phyloP scores from a whole-genome alignment of 2,888 invertebrate genomes.

The Buathra laborator region DNA sequence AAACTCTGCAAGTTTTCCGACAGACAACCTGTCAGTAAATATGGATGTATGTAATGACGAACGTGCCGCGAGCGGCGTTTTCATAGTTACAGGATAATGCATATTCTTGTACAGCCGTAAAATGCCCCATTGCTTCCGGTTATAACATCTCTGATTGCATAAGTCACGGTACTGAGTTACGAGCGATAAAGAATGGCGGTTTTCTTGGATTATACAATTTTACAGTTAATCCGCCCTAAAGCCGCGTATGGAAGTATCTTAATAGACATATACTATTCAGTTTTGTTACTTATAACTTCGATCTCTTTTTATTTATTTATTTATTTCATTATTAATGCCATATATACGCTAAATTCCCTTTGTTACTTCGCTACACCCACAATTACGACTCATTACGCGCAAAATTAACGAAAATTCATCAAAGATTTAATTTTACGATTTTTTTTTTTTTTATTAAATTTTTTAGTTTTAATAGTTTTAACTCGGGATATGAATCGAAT shows the following conservation, averaged over 20 bases:
- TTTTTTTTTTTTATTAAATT: no score
- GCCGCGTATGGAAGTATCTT: no score
- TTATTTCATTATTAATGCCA: no score
- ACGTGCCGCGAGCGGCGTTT: neutral
- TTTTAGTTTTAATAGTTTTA: no score
- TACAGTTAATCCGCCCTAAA: neutral
- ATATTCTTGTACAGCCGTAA: neutral
- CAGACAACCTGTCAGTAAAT: conserved; percentile 1
- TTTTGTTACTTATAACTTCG: no score
- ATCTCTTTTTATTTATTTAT: no score
- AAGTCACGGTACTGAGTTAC: neutral
- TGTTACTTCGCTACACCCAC: no score
- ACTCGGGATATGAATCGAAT: neutral
- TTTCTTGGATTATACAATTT: neutral
- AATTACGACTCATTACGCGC: no score
- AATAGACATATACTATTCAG: no score
- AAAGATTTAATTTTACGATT: no score
- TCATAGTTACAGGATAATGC: neutral
- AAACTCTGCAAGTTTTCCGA: conserved; percentile 7
- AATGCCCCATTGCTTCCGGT: conserved; percentile 8
- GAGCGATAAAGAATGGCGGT: neutral
- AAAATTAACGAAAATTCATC: no score
- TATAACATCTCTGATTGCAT: neutral
- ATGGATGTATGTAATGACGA: conserved; percentile 16
- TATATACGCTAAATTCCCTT: no score